phyloP scores from a whole-genome alignment of 2,113 vertebrate species.

The Aplodontia rufa region DNA sequence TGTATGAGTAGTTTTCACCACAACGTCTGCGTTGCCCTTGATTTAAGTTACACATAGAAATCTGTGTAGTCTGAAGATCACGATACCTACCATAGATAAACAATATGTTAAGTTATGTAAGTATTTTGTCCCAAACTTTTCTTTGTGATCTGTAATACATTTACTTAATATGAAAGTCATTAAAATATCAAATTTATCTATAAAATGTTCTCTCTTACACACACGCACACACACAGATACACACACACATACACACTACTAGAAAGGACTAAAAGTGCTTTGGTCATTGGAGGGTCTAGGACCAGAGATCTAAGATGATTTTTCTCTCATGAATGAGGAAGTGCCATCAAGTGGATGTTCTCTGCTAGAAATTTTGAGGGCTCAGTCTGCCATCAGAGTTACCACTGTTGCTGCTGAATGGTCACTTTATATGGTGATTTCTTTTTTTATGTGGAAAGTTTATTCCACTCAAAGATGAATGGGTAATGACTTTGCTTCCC shows the following conservation, averaged over 20 bases:
- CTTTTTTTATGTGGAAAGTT: constrained; percentile 35
- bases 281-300: neutral
- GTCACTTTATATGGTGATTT: neutral
- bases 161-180: neutral
- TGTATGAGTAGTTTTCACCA: neutral
- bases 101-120: neutral
- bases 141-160: neutral
- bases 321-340: neutral
- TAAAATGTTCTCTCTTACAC: neutral
- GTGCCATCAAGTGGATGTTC: neutral
- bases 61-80: too few relatives aligned
- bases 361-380: neutral
- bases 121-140: neutral
- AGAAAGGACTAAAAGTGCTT: neutral
- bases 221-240: neutral
- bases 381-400: neutral
- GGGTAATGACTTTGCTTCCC: constrained; percentile 71
- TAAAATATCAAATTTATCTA: neutral
- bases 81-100: neutral
- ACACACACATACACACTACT: neutral
- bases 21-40: neutral
- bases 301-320: neutral
- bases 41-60: neutral
- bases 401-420: neutral
- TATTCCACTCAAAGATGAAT: constrained; percentile 74